A percentile compares a stretch with the other conserved stretches of the same genome.
Evolutionary conservation across 2,888 invertebrate genomes (phyloP).

Genomic region (Rhopalosiphum nymphaeae): DNA sequence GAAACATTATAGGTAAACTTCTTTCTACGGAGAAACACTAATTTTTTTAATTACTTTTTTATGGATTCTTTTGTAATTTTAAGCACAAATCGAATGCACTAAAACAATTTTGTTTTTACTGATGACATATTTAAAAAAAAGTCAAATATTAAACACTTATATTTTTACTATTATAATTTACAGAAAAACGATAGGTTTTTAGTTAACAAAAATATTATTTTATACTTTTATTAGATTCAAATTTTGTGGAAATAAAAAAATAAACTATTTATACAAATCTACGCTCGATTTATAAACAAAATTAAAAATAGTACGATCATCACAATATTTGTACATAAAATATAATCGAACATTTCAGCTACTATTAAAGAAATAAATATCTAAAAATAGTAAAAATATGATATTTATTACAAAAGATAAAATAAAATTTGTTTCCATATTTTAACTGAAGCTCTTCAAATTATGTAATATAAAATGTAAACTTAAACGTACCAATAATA

Average conservation of each 20-base stretch:
- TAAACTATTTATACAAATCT: neutral
- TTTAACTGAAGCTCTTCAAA: neutral
- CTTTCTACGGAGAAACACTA: neutral
- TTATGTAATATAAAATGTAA: neutral
- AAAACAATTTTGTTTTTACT: neutral
- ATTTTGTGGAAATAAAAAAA: neutral
- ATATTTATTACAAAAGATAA: neutral
- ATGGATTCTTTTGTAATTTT: neutral
- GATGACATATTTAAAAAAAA: neutral
- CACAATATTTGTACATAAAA: neutral
- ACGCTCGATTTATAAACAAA: neutral
- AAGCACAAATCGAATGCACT: neutral
- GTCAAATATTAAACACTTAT: neutral
- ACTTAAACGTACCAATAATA: neutral
- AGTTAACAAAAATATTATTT: neutral
- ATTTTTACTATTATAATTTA: neutral
- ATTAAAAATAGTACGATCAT: neutral
- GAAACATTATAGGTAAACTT: neutral
- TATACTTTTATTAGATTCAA: neutral
- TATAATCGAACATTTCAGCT: neutral
- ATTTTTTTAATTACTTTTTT: neutral
- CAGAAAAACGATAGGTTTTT: neutral
- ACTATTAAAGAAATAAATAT: neutral
- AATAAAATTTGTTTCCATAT: neutral
- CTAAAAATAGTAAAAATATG: neutral